These are phyloP conservation scores for Epirrhoe tristata DNA, from an alignment of 2,888 invertebrate genomes.

Conservation along the genomic window DNA sequence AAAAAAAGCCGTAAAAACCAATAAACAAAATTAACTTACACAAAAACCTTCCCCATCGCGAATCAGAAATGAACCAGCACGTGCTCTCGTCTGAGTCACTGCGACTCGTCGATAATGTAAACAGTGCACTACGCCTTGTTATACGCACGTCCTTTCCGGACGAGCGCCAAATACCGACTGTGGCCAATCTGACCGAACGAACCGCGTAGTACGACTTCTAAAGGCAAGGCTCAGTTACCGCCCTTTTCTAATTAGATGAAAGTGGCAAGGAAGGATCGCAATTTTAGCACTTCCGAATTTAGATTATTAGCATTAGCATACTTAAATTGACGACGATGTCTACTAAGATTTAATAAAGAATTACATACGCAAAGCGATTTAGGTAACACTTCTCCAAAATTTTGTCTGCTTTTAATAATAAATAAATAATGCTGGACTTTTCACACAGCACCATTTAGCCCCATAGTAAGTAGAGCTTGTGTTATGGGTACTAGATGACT, in stretches of 20 bases:
- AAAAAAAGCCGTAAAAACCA: not conserved
- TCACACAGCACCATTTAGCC: too few species aligned
- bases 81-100: slow-evolving; percentile 47
- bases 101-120: slow-evolving; percentile 50
- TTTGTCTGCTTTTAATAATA: too few species aligned
- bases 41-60: slow-evolving; percentile 67
- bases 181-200: not conserved
- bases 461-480: too few species aligned
- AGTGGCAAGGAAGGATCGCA: not conserved
- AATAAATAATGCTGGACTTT: too few species aligned
- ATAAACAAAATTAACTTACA: slow-evolving; percentile 57
- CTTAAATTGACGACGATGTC: not conserved
- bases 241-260: not conserved
- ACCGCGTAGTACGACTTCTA: not conserved
- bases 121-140: slow-evolving; percentile 35
- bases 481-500: too few species aligned
- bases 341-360: not conserved
- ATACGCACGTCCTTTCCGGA: slow-evolving; percentile 31
- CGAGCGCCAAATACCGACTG: slow-evolving; percentile 38
- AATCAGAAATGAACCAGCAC: slow-evolving; percentile 19
- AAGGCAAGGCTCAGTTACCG: not conserved
- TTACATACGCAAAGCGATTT: not conserved
- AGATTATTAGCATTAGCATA: not conserved
- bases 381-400: too few species aligned
- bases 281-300: slow-evolving; percentile 1